Base-by-base conservation (phyloP, 2,888 invertebrate genomes). In the Microplitis manilae region DNA sequence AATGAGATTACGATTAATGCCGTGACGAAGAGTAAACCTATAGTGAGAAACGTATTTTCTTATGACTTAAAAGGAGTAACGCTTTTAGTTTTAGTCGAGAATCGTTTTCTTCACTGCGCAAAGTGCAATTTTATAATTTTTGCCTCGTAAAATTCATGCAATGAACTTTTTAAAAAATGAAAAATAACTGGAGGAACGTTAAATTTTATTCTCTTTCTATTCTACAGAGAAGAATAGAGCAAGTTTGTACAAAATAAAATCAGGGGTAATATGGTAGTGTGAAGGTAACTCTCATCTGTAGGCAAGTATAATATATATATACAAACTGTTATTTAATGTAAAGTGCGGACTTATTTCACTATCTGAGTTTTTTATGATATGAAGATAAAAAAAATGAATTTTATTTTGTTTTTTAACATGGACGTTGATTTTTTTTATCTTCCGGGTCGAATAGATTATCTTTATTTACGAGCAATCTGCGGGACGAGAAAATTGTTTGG, bases 361-460 rank as follows among this genome's bases (percentile, higher is more conserved):
- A 70, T 70, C 69, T 70, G 30, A 50, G 61, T 76, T 60, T 67
- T 75, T 72, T 77, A 71, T 71, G 60, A 40, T 64, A 71, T 50
- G 73, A 50, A 50, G 8, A 8, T 50, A 13, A 50, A 50, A 50
- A 50, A 50, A 50, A 50, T 50, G 50, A 50, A 50, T 69, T 76
- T 76, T 68, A 38, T 68, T 73, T 50, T 61, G 75, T 62, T 38
- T 70, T 78, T 17, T 39, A 67, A 80, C 80, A 71, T 69, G 79
- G 79, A 83, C 85, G 84, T 73, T 80, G 79, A 89, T 88, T 89
- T 50, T 30, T 50, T 89, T 89, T 89, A 89, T 88, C 88, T 89
- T 89, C 88, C 88, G 88, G 86, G 88, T 89, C 84, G 88, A 89
- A 89, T 88, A 88, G 89, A 89, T 89, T 89, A 89, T 89, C 89